A percentile compares a stretch with the other conserved stretches of the same genome.
Conservation (phyloP, 2,888 invertebrate species). For the Metellina segmentata region DNA sequence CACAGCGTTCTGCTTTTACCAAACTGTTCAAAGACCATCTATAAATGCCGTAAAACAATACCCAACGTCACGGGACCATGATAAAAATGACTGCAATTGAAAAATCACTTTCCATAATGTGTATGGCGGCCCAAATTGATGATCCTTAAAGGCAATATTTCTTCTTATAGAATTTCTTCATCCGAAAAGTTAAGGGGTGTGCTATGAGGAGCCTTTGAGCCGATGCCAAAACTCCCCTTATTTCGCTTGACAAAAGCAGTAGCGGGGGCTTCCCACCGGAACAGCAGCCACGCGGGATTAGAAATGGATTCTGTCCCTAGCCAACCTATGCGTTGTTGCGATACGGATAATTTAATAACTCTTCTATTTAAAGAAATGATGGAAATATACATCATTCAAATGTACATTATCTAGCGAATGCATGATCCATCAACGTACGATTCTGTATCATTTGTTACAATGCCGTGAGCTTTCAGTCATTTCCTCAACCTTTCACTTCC, state of each 20-base stretch:
- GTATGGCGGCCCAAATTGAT: slow-evolving; percentile 30
- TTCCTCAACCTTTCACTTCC: no score
- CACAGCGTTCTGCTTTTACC: background rate
- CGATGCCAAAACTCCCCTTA: background rate
- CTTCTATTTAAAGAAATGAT: background rate
- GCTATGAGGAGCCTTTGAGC: background rate
- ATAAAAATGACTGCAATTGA: slow-evolving; percentile 3
- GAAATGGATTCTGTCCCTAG: background rate
- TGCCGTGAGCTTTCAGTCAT: background rate
- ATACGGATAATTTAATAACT: background rate
- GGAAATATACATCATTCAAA: background rate
- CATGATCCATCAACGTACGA: background rate
- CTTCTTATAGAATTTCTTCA: slow-evolving; percentile 14
- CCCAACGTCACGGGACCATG: background rate
- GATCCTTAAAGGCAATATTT: slow-evolving; percentile 13
- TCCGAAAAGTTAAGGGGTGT: background rate
- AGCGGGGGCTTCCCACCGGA: background rate
- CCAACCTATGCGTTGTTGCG: background rate
- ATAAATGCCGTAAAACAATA: background rate
- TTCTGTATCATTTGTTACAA: background rate
- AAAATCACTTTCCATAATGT: background rate
- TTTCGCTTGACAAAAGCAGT: background rate
- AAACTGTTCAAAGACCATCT: background rate
- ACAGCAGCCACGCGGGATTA: background rate
- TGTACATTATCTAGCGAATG: background rate